A percentile compares a stretch with the other conserved stretches of the same genome.
phyloP scores from a whole-genome alignment of 2,888 invertebrate genomes.

The Nematopogon swammerdamellus region DNA sequence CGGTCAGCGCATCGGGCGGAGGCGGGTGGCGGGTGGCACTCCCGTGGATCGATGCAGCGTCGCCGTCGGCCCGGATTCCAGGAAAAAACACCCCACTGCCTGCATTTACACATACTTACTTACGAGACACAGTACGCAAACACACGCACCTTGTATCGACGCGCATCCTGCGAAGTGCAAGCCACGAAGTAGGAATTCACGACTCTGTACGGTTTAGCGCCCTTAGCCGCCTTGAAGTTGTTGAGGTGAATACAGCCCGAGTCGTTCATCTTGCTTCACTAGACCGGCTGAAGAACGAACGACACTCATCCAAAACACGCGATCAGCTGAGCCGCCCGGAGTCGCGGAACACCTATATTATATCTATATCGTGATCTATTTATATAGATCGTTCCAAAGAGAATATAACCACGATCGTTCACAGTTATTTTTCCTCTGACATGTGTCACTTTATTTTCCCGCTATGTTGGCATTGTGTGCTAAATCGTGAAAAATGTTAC shows the following conservation, averaged over 20 bases:
- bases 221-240: slow-evolving; percentile 75
- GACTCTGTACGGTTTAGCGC: slow-evolving; percentile 69
- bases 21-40: too few relatives aligned
- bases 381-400: too few relatives aligned
- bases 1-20: too few relatives aligned
- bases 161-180: slow-evolving; percentile 74
- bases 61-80: not conserved
- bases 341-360: too few relatives aligned
- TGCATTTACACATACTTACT: not conserved
- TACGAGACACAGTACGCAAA: not conserved
- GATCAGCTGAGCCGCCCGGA: slow-evolving; percentile 3
- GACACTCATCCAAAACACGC: not conserved
- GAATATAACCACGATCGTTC: too few relatives aligned
- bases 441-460: too few relatives aligned
- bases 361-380: too few relatives aligned
- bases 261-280: slow-evolving; percentile 54
- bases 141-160: slow-evolving; percentile 72
- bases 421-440: too few relatives aligned
- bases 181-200: slow-evolving; percentile 86
- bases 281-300: not conserved
- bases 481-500: too few relatives aligned
- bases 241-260: slow-evolving; percentile 76
- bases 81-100: not conserved
- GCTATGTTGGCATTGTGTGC: too few relatives aligned
- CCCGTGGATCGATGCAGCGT: not conserved